Evolutionary conservation across 2,797 vertebrate species (phyloP), one percentile per base, ranked within the genome.

Genomic region (Chrosomus eos): DNA sequence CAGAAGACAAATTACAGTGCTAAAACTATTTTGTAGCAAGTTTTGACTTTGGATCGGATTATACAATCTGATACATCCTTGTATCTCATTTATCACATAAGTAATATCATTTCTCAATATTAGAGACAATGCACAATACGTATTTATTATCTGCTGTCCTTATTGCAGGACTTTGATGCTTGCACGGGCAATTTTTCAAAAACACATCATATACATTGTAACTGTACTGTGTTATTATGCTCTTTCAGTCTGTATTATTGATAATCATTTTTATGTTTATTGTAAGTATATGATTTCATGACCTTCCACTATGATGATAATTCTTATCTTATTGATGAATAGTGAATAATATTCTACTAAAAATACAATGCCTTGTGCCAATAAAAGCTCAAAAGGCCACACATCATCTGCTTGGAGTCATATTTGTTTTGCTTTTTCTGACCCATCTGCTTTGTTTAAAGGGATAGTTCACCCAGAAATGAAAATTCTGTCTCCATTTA

Each of bases 11-110:
- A 68, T 18, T 21, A 74, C 23, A 23, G 21, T 33, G 3, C 16
- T 33, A 72, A 88, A 51, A 81, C 55, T 28, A 9, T 86, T 45
- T 5, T 83, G 60, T 88, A 84, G 77, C 3, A n/a, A 58, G 19
- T 45, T 73, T 77, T 23, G 7, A 33, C 33, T 38, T 48, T 55
- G 16, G 13, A 83, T 68, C 23, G 0, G 3, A 28, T 76, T 21
- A 36, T 38, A 6, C 36, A 38, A 38, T 7, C 36, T 26, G 3
- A 68, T 26, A 1, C 5, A 2, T 26, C 5, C 6, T 31, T 45
- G 38, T 33, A 62, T 33, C 33, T 33, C 5, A 33, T 82, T 73
- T 62, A 62, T 73, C 21, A 45, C 16, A 60, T 26, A 64, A 26
- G 33, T 74, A 26, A 36, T 74, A 33, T 64, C 19, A 62, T 73